A percentile compares a stretch with the other conserved stretches of the same genome.
Conservation (phyloP, 2,888 invertebrate genomes). For the Alsophila aescularia region DNA sequence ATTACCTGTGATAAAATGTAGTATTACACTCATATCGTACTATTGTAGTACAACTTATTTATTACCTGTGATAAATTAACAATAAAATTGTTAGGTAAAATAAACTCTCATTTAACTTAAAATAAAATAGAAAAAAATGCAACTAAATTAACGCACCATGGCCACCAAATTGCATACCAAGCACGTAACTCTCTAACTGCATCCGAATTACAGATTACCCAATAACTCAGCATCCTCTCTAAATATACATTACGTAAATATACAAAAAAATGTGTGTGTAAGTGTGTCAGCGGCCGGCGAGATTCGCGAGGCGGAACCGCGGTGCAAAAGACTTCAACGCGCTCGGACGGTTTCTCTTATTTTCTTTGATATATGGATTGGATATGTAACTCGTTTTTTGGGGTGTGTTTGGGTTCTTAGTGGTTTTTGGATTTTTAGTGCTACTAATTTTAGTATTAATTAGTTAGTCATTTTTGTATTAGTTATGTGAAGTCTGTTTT, state of each 20-base stretch:
- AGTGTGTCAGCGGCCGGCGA: constrained; percentile 46
- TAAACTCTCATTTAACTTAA: too few species aligned
- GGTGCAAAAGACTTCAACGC: constrained; percentile 31
- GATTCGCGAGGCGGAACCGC: constrained; percentile 48
- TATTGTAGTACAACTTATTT: too few species aligned
- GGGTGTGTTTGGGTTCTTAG: neutral
- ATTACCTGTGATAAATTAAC: too few species aligned
- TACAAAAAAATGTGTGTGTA: constrained; percentile 42
- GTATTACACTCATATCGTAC: too few species aligned
- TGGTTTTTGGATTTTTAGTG: neutral
- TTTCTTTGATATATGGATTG: constrained; percentile 4
- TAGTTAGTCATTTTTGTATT: neutral
- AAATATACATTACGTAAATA: constrained; percentile 47
- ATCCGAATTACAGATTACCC: constrained; percentile 43
- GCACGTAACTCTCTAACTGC: constrained; percentile 17
- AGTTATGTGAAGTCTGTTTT: too few species aligned
- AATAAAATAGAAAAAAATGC: neutral
- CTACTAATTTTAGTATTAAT: neutral
- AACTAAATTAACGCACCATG: neutral
- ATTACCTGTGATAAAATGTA: too few species aligned
- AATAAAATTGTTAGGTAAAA: too few species aligned
- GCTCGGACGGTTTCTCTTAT: constrained; percentile 18
- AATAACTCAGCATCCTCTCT: constrained; percentile 45
- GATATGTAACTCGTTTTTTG: neutral
- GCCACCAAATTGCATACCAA: neutral